Conservation (phyloP, 53 echinoderm and acorn worm species). For the Astropecten irregularis region DNA sequence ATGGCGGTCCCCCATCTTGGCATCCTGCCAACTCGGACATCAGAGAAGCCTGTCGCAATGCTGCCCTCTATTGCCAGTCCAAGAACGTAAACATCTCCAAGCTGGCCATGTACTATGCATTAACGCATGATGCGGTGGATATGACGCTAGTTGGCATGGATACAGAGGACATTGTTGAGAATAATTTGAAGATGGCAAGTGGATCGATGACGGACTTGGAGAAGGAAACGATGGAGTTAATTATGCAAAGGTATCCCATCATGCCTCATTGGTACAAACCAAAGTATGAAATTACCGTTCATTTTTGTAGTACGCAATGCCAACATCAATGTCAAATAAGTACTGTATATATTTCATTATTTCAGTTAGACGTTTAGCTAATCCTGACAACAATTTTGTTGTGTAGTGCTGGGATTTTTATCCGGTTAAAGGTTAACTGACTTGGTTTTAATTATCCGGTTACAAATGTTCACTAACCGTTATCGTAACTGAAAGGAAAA, state of each 20-base stretch:
- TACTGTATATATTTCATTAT: too few species aligned
- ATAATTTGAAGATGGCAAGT: slow-evolving; percentile 48
- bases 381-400: too few species aligned
- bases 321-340: too few species aligned
- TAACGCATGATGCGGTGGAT: slow-evolving; percentile 58
- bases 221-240: slow-evolving; percentile 56
- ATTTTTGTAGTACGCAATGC: too few species aligned
- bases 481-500: too few species aligned
- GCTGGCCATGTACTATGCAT: slow-evolving; percentile 72
- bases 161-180: slow-evolving; percentile 67
- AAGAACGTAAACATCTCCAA: slow-evolving; percentile 76
- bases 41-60: slow-evolving; percentile 64
- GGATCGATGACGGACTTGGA: slow-evolving; percentile 62
- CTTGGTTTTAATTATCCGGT: too few species aligned
- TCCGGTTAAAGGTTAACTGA: too few species aligned
- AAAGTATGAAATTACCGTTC: not conserved
- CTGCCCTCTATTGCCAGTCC: slow-evolving; percentile 75
- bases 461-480: too few species aligned
- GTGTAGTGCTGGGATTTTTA: too few species aligned
- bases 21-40: slow-evolving; percentile 70
- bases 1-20: slow-evolving; percentile 79
- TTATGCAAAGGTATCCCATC: slow-evolving; percentile 89
- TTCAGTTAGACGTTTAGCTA: too few species aligned
- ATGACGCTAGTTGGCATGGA: slow-evolving; percentile 76
- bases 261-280: not conserved